Conservation (phyloP, 2,797 vertebrate genomes). For the Pseudochirops cupreus region DNA sequence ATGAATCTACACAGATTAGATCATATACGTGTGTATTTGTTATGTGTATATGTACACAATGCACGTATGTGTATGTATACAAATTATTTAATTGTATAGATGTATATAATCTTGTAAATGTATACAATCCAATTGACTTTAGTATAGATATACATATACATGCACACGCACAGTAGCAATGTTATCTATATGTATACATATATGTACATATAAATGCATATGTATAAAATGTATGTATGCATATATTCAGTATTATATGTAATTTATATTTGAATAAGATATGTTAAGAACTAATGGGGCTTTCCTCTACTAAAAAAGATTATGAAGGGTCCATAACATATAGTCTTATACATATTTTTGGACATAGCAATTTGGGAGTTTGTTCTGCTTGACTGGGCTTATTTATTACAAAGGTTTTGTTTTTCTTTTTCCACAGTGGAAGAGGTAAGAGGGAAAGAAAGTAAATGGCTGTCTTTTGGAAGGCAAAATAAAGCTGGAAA, state of each 20-base stretch:
- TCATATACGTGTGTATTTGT: too few relatives aligned
- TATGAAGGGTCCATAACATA: background rate
- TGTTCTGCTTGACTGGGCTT: too few relatives aligned
- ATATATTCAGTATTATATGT: too few relatives aligned
- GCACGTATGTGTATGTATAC: background rate
- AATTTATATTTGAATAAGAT: background rate
- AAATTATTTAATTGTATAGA: background rate
- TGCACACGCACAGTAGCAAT: background rate
- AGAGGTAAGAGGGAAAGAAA: background rate
- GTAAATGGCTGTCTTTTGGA: background rate
- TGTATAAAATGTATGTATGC: too few relatives aligned
- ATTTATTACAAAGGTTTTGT: too few relatives aligned
- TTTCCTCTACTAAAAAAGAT: background rate
- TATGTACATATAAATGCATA: background rate
- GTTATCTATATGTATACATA: background rate
- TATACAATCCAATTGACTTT: background rate
- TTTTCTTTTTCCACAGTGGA: background rate
- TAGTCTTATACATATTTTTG: background rate
- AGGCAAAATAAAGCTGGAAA: background rate
- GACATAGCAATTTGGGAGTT: background rate
- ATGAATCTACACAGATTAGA: too few relatives aligned
- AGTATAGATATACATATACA: background rate
- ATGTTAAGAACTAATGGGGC: background rate
- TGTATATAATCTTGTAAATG: background rate
- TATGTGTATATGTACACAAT: too few relatives aligned